Conservation (phyloP, 1,140 invertebrate genomes). For the Cyclargus thomasi region DNA sequence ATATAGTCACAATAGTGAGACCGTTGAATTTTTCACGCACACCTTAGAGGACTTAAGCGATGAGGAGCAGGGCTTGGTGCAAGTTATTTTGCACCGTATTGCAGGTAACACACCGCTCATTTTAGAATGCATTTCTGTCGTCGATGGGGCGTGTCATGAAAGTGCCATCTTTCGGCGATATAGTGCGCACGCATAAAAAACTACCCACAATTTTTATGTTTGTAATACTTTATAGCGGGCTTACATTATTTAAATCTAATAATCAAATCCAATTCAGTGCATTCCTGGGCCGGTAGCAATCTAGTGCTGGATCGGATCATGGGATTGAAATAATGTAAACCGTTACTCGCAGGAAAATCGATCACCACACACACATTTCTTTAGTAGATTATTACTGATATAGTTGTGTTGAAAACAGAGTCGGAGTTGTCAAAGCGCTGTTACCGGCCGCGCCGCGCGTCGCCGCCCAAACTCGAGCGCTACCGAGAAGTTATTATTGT, state of each 20-base stretch:
- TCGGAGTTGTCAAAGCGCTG: conserved; percentile 33
- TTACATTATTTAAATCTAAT: too few relatives aligned
- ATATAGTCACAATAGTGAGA: conserved; percentile 21
- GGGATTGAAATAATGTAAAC: too few relatives aligned
- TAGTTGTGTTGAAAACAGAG: conserved; percentile 19
- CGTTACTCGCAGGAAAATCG: too few relatives aligned
- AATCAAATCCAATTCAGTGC: too few relatives aligned
- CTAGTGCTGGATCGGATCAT: too few relatives aligned
- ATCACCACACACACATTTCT: background rate
- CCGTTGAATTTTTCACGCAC: conserved; percentile 46
- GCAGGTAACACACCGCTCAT: conserved; percentile 45
- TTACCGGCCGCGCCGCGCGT: conserved; percentile 30
- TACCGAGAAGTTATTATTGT: conserved; percentile 46
- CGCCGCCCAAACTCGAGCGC: conserved; percentile 37
- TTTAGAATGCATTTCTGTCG: background rate
- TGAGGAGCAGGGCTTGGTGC: conserved; percentile 50
- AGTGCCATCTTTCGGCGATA: background rate
- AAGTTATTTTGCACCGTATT: conserved; percentile 61
- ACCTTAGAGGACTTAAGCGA: conserved; percentile 48
- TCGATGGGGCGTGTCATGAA: background rate
- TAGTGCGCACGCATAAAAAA: background rate
- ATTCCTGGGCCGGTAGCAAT: too few relatives aligned
- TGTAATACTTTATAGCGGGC: too few relatives aligned
- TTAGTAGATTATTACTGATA: background rate
- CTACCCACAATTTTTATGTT: background rate